Evolutionary conservation across 2,797 vertebrate species (phyloP), one percentile per base, ranked within the genome.

Genomic region (Phrynocephalus vlangalii): DNA sequence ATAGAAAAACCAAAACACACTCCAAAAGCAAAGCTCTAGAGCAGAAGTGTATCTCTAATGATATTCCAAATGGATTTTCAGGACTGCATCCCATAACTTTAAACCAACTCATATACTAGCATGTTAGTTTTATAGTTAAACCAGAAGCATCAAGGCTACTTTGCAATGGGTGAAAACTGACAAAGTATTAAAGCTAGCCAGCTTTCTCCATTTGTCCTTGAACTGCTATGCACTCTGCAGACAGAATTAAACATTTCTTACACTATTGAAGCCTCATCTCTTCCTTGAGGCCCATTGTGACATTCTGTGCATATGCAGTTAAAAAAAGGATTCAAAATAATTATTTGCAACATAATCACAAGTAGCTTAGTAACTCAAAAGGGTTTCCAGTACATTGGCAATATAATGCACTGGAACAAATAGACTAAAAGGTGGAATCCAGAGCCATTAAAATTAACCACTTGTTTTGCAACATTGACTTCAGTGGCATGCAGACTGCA

Each of bases 391-490:
- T 50, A 82, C 73, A 77, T 86, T 89, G 84, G 63, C 33, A 28
- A 63, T 26, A 63, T 15, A 86, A 81, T 79, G 52, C n/a, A 24
- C 16, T 77, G 84, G 86, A 87, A 91, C 2, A 16, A 80, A 82
- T 4, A 83, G 3, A 75, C 30, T 44, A 87, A 85, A 38, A 11
- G 38, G 5, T 52, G 26, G 76, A 86, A 81, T 81, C 56, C 33
- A 66, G 68, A 22, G 52, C 68, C 67, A 86, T 86, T 50, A 86
- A 79, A 79, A 60, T 33, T 77, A 86, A 63, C 22, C 38, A 33
- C 38, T 7, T 15, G 33, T 38, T 86, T 66, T 75, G 70, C 79
- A 73, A 75, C 70, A 48, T 24, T 67, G 70, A 50, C 26, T 81
- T 82, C 85, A 81, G 9, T 30, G 52, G 26, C 24, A 80, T 24